A percentile compares a stretch with the other conserved stretches of the same genome.
Evolutionary conservation across 2,888 invertebrate species (phyloP).

Genomic region (Polietes domitor): DNA sequence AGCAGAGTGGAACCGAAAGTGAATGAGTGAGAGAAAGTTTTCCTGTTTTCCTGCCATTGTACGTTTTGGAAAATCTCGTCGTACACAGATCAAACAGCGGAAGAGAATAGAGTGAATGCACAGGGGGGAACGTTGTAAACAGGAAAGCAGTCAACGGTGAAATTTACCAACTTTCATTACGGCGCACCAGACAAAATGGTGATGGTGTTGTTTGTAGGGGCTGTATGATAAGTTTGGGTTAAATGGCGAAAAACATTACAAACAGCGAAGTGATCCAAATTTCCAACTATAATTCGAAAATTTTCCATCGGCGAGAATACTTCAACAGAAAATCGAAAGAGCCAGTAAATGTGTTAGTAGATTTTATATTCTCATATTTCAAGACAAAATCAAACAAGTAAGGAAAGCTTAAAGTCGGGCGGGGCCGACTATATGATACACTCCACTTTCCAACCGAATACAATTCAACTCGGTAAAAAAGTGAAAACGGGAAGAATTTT

Average conservation of each 20-base stretch:
- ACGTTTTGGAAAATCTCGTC: background rate
- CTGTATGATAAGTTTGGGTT: background rate
- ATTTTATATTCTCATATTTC: too few relatives aligned
- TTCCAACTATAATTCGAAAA: too few relatives aligned
- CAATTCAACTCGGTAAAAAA: too few relatives aligned
- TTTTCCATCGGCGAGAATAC: too few relatives aligned
- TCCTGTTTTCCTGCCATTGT: background rate
- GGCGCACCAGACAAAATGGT: slow-evolving; percentile 40
- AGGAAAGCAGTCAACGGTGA: slow-evolving; percentile 63
- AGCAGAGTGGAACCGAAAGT: slow-evolving; percentile 53
- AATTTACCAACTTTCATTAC: slow-evolving; percentile 61
- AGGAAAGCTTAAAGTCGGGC: too few relatives aligned
- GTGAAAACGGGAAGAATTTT: too few relatives aligned
- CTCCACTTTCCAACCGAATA: too few relatives aligned
- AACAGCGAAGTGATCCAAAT: too few relatives aligned
- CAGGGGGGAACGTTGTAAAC: slow-evolving; percentile 31
- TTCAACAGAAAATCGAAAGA: too few relatives aligned
- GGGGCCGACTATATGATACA: too few relatives aligned
- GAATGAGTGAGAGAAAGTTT: slow-evolving; percentile 30
- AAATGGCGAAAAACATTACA: background rate
- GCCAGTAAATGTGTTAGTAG: too few relatives aligned
- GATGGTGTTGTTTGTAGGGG: slow-evolving; percentile 21
- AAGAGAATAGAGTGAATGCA: slow-evolving; percentile 20
- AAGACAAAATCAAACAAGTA: too few relatives aligned
- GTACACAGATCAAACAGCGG: slow-evolving; percentile 14